Evolutionary conservation across 2,888 invertebrate species (phyloP).

Genomic region (Drosophila infuscata): DNA sequence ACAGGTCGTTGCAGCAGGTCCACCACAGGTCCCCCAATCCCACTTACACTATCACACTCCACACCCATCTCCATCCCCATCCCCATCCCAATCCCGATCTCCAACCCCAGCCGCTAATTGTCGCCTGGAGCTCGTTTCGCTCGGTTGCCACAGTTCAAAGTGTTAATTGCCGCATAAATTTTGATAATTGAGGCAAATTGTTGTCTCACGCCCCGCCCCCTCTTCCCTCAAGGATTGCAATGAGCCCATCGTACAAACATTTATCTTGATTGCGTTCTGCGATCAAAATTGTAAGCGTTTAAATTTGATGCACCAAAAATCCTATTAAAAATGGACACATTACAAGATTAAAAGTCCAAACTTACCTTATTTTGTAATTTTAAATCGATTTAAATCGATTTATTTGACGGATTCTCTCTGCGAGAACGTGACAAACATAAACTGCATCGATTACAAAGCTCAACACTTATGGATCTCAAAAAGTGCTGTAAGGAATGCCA

Average conservation of each 20-base stretch:
- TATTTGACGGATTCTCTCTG: background rate
- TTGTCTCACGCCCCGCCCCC: background rate
- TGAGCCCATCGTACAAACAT: background rate
- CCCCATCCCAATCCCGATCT: conserved; percentile 4
- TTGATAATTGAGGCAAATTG: conserved; percentile 67
- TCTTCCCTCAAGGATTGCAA: conserved; percentile 24
- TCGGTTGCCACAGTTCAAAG: conserved; percentile 66
- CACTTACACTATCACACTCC: background rate
- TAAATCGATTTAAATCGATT: no score
- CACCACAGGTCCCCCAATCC: conserved; percentile 14
- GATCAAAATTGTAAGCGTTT: background rate
- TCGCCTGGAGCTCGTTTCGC: conserved; percentile 26
- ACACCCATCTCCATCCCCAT: background rate
- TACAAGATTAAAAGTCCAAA: background rate
- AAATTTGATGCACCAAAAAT: background rate
- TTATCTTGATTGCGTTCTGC: background rate
- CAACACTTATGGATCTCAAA: background rate
- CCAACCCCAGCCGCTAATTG: conserved; percentile 10
- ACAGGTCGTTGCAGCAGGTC: conserved; percentile 36
- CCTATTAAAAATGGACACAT: background rate
- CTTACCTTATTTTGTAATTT: background rate
- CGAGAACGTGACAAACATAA: background rate
- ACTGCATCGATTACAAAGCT: background rate
- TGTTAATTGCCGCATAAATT: conserved; percentile 77
- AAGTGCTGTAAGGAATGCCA: background rate